Evolutionary conservation across 1,140 invertebrate genomes (phyloP).

Genomic region (Trissolcus basalis): DNA sequence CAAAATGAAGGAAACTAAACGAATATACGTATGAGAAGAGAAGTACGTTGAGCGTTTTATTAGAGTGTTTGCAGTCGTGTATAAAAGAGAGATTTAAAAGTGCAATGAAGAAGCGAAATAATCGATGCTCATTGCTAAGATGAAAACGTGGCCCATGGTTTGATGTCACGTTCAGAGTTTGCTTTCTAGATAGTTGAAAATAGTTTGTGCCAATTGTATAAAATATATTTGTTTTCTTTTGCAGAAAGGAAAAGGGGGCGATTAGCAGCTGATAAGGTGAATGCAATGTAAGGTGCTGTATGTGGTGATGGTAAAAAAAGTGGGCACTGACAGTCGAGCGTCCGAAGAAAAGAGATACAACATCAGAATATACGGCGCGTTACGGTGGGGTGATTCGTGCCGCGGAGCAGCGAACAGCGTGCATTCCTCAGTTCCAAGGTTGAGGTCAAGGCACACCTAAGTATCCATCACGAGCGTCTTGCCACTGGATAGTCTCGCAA

Average conservation of each 20-base stretch:
- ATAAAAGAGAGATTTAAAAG: too few species aligned
- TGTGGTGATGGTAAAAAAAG: slow-evolving; percentile 27
- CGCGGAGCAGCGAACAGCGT: slow-evolving; percentile 56
- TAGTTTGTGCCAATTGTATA: too few species aligned
- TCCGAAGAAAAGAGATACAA: slow-evolving; percentile 45
- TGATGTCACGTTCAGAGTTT: too few species aligned
- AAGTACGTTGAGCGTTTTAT: too few species aligned
- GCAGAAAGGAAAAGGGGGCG: slow-evolving; percentile 15
- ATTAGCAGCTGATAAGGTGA: slow-evolving; percentile 43
- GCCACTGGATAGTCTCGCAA: slow-evolving; percentile 30
- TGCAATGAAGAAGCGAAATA: too few species aligned
- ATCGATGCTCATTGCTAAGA: too few species aligned
- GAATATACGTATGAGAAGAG: too few species aligned
- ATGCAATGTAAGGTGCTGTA: slow-evolving; percentile 47
- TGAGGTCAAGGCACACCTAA: slow-evolving; percentile 70
- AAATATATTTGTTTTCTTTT: neutral
- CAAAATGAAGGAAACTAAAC: too few species aligned
- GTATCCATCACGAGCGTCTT: slow-evolving; percentile 59
- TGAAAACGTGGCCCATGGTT: too few species aligned
- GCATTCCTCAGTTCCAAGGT: slow-evolving; percentile 69
- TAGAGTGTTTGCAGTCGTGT: too few species aligned
- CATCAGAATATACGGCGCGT: slow-evolving; percentile 58
- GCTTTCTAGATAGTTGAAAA: too few species aligned
- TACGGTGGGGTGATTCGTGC: slow-evolving; percentile 62
- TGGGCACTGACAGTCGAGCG: slow-evolving; percentile 34